Evolutionary conservation across 2,797 vertebrate genomes (phyloP).

Genomic region (Scleropages formosus): DNA sequence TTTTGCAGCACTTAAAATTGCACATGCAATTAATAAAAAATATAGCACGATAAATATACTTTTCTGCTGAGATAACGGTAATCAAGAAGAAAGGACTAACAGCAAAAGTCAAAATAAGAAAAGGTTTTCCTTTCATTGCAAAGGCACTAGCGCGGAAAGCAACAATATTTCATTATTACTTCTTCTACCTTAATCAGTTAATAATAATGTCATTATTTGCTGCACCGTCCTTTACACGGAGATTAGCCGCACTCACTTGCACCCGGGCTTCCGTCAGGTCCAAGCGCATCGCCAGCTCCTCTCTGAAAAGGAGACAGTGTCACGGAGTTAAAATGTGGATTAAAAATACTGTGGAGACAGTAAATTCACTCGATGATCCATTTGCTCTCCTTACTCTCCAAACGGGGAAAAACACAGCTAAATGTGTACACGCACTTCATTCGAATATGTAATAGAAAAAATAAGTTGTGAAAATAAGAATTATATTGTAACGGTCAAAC

Average conservation of each 20-base stretch:
- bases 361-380: no score
- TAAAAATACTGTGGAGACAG: neutral
- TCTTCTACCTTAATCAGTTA: neutral
- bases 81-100: neutral
- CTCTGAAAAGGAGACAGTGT: conserved; percentile 72
- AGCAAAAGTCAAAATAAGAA: neutral
- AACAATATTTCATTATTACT: neutral
- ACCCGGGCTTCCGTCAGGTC: conserved; percentile 95
- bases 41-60: neutral
- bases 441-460: no score
- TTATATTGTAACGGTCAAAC: no score
- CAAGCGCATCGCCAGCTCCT: conserved; percentile 95
- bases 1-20: neutral
- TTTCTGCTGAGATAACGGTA: neutral
- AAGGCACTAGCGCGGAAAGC: neutral
- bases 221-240: neutral
- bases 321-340: neutral
- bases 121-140: neutral
- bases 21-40: neutral
- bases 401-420: neutral
- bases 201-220: conserved; percentile 1
- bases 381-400: neutral
- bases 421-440: no score
- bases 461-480: no score
- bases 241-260: conserved; percentile 77